Evolutionary conservation across 2,797 vertebrate genomes (phyloP).

Genomic region (Xiphophorus birchmanni): DNA sequence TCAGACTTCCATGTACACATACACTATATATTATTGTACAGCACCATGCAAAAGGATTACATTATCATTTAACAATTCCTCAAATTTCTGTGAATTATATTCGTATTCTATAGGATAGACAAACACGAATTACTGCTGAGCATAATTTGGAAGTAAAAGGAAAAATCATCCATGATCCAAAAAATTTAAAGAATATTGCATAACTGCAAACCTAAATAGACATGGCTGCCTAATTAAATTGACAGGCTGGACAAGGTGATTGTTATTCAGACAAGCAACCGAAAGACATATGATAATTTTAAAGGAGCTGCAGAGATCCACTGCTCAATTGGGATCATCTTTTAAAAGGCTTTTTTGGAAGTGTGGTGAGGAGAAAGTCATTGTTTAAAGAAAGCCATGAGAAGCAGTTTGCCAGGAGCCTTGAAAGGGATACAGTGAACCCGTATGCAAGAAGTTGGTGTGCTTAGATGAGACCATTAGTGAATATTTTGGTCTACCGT

Average conservation of each 20-base stretch:
- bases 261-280: neutral
- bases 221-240: neutral
- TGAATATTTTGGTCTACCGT: neutral
- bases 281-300: neutral
- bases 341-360: neutral
- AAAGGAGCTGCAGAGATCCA: neutral
- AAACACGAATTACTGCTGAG: neutral
- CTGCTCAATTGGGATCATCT: neutral
- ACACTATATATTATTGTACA: neutral
- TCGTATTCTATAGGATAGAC: neutral
- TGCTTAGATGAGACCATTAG: neutral
- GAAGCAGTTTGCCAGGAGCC: neutral
- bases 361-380: neutral
- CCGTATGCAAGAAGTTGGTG: neutral
- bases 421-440: neutral
- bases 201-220: neutral
- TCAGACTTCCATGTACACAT: constrained; percentile 15
- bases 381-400: neutral
- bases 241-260: neutral
- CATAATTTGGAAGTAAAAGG: neutral
- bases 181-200: neutral
- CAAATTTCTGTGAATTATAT: neutral
- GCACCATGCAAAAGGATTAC: neutral
- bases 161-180: neutral
- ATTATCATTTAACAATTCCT: neutral